phyloP scores from a whole-genome alignment of 2,113 vertebrate genomes.

The Parotia lawesii region DNA sequence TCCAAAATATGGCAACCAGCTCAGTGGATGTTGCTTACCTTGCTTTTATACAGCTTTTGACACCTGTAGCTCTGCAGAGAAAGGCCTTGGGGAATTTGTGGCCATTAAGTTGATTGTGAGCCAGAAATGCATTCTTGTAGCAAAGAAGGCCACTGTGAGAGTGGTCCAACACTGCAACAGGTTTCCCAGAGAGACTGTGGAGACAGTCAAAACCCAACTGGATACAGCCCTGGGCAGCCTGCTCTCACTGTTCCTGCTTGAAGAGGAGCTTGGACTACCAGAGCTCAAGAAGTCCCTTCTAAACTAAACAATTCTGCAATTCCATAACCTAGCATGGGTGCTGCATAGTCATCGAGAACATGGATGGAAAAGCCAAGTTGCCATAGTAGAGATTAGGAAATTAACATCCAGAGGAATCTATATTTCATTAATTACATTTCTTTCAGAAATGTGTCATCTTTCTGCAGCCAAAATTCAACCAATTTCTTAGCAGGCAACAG shows the following conservation, averaged over 20 bases:
- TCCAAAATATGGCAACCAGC: background rate
- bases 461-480: background rate
- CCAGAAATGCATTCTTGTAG: background rate
- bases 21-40: background rate
- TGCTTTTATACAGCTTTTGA: background rate
- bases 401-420: background rate
- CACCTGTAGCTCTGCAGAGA: background rate
- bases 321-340: background rate
- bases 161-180: background rate
- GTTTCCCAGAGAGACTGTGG: background rate
- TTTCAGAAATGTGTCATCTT: background rate
- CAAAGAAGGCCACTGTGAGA: background rate
- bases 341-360: background rate
- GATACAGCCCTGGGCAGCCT: background rate
- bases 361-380: background rate
- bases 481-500: background rate
- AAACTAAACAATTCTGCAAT: background rate
- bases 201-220: background rate
- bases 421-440: background rate
- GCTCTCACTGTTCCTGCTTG: background rate
- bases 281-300: background rate
- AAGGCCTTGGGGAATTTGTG: background rate
- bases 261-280: background rate
- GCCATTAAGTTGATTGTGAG: background rate
- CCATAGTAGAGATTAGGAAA: background rate